A percentile compares a stretch with the other conserved stretches of the same genome.
phyloP scores from a whole-genome alignment of 1,140 invertebrate genomes.

The Dreissena polymorpha region DNA sequence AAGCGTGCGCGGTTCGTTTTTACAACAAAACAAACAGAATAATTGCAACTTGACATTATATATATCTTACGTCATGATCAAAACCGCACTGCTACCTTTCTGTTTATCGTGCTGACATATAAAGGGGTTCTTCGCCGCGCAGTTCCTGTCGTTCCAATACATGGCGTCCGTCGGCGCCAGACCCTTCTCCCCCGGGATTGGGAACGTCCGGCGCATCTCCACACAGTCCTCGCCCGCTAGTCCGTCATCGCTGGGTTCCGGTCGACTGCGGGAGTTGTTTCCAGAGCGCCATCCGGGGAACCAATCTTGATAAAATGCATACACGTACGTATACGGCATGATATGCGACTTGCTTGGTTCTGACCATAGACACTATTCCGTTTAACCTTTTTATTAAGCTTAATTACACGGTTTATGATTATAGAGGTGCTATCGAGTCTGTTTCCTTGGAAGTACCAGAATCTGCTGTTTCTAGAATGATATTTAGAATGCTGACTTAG shows the following conservation, averaged over 20 bases:
- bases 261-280: constrained; percentile 78
- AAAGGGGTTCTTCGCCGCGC: constrained; percentile 85
- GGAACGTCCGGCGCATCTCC: constrained; percentile 85
- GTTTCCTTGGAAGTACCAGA: too few species aligned
- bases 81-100: not conserved
- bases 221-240: constrained; percentile 89
- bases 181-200: constrained; percentile 72
- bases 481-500: too few species aligned
- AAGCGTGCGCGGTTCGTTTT: not conserved
- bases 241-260: constrained; percentile 90
- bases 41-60: too few species aligned
- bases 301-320: constrained; percentile 84
- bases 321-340: too few species aligned
- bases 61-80: too few species aligned
- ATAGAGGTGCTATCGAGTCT: too few species aligned
- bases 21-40: not conserved
- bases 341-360: too few species aligned
- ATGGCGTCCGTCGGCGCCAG: constrained; percentile 75
- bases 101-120: constrained; percentile 82
- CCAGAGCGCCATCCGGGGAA: constrained; percentile 87
- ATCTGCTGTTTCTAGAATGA: too few species aligned
- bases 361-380: too few species aligned
- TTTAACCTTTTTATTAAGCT: too few species aligned
- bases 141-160: constrained; percentile 90
- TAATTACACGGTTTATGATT: too few species aligned